Conservation (phyloP, 1,140 invertebrate species). For the Achatina immaculata region DNA sequence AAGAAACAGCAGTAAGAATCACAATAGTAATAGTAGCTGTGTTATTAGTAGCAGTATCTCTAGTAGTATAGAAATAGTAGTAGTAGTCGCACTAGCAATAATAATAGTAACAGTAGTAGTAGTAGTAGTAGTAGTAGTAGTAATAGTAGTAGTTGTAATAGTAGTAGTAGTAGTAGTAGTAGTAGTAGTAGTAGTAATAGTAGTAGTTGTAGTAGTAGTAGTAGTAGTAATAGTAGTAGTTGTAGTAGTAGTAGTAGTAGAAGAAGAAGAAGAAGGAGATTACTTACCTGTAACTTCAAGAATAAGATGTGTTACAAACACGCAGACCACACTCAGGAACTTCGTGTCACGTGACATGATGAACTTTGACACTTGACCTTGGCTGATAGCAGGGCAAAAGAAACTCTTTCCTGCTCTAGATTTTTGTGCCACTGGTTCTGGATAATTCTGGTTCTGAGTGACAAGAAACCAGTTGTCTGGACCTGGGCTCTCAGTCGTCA, state of each 20-base stretch:
- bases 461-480: too few relatives aligned
- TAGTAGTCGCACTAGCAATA: too few relatives aligned
- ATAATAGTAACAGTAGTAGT: not conserved
- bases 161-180: not conserved
- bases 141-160: not conserved
- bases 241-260: not conserved
- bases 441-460: too few relatives aligned
- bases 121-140: not conserved
- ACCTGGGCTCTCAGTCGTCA: too few relatives aligned
- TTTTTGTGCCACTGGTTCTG: too few relatives aligned
- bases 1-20: not conserved
- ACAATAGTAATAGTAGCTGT: not conserved
- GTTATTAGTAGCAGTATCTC: not conserved
- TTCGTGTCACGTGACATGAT: too few relatives aligned
- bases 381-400: too few relatives aligned
- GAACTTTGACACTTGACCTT: too few relatives aligned
- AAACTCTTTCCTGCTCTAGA: too few relatives aligned
- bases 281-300: too few relatives aligned
- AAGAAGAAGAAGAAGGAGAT: not conserved
- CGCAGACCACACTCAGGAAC: too few relatives aligned
- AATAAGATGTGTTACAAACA: too few relatives aligned
- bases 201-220: not conserved
- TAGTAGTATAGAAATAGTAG: not conserved
- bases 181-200: not conserved
- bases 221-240: not conserved